Evolutionary conservation across 2,797 vertebrate species (phyloP).

Genomic region (Eupleurogrammus muticus): DNA sequence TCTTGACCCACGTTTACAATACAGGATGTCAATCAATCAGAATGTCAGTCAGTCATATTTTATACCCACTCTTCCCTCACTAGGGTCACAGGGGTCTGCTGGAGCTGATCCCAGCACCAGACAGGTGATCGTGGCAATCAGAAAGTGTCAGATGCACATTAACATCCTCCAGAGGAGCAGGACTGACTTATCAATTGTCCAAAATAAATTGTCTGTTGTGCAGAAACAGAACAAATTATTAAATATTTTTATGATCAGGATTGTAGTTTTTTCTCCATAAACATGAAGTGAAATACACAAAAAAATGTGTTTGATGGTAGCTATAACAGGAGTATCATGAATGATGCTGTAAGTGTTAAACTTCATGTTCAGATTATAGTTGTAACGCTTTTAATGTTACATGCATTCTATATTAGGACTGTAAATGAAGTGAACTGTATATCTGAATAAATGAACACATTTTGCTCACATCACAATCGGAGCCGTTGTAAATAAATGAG

Average conservation of each 20-base stretch:
- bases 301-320: too few relatives aligned
- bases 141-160: background rate
- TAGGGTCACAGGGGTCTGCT: too few relatives aligned
- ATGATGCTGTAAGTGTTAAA: too few relatives aligned
- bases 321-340: too few relatives aligned
- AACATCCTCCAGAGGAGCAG: background rate
- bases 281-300: too few relatives aligned
- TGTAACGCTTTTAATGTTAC: background rate
- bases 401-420: background rate
- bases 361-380: background rate
- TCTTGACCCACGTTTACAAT: too few relatives aligned
- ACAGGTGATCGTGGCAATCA: background rate
- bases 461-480: conserved; percentile 6
- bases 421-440: background rate
- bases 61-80: too few relatives aligned
- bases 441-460: background rate
- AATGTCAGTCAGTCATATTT: too few relatives aligned
- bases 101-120: too few relatives aligned
- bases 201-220: background rate
- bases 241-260: too few relatives aligned
- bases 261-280: too few relatives aligned
- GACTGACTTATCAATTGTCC: background rate
- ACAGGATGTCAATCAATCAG: too few relatives aligned
- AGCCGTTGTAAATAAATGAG: conserved; percentile 45
- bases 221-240: conserved; percentile 5